Base-by-base conservation (phyloP, 1,140 invertebrate genomes). In the Papilio helenus region DNA sequence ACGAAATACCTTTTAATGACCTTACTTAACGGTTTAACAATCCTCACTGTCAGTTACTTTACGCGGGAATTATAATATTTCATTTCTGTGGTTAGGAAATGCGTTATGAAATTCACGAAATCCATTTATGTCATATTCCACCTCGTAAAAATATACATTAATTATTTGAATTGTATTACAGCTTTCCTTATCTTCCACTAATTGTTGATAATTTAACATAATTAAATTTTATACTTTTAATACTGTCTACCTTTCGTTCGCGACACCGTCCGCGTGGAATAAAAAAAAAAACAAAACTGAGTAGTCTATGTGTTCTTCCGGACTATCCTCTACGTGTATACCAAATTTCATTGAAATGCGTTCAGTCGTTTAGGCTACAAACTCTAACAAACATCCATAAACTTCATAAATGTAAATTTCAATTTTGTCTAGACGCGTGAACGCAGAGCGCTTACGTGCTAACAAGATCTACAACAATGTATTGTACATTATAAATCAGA, bases 361-460 rank as follows among this genome's bases (percentile, higher is more conserved):
- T n/a, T n/a, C n/a, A n/a, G n/a, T n/a, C n/a, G n/a, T n/a, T n/a
- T n/a, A n/a, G n/a, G n/a, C n/a, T n/a, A n/a, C n/a, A n/a, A n/a
- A n/a, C n/a, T n/a, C n/a, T n/a, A n/a, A n/a, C n/a, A n/a, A n/a
- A n/a, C n/a, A n/a, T n/a, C n/a, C n/a, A n/a, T n/a, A 39, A 39
- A 85, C 79, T 85, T 85, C 81, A 86, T 86, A 81, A 85, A 85
- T 85, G 84, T 88, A 86, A 87, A 90, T 88, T 88, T 88, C 82
- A 86, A 89, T 89, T 87, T 83, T 61, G 88, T 88, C 84, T 87
- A 89, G 88, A 89, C 86, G 84, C 82, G 87, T 87, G 86, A 90
- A 84, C 58, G 76, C 39, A 49, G 74, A 81, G 20, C 79, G 83
- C 87, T 89, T 86, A 85, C 83, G 87, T 89, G 87, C 87, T 87